Conservation (phyloP, 2,888 invertebrate genomes). For the Aphodius granarius region DNA sequence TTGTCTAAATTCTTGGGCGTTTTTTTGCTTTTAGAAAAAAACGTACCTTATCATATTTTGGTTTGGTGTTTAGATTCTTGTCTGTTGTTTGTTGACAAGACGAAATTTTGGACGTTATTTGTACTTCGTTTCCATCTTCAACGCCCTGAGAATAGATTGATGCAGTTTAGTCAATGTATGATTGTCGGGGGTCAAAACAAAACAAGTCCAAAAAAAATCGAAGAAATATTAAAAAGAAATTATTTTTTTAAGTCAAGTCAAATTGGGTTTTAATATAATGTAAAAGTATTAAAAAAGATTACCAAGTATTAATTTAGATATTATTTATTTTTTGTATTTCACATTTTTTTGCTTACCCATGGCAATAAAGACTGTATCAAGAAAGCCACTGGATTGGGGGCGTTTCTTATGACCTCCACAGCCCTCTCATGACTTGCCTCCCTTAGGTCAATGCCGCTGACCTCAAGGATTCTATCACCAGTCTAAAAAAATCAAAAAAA, state of each 20-base stretch:
- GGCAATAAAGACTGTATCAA: slow-evolving; percentile 83
- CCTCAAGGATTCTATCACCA: slow-evolving; percentile 87
- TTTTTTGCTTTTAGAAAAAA: too few species aligned
- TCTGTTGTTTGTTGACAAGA: not conserved
- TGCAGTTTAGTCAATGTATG: too few species aligned
- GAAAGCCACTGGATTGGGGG: slow-evolving; percentile 86
- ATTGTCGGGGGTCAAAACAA: too few species aligned
- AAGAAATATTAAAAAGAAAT: too few species aligned
- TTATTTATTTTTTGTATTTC: not conserved
- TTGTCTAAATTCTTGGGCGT: too few species aligned
- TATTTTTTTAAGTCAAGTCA: too few species aligned
- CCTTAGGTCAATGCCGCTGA: slow-evolving; percentile 88
- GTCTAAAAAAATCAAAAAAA: slow-evolving; percentile 61
- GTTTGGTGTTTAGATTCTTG: not conserved
- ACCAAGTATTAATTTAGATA: too few species aligned
- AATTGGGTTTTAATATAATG: too few species aligned
- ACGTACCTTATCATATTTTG: not conserved
- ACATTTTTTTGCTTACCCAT: slow-evolving; percentile 61
- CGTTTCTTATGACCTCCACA: slow-evolving; percentile 90
- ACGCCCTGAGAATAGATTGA: not conserved
- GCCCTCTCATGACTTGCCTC: slow-evolving; percentile 92
- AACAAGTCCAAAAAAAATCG: too few species aligned
- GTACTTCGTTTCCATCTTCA: not conserved
- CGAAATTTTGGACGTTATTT: not conserved
- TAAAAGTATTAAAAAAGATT: too few species aligned